Conservation (phyloP, 1,140 invertebrate genomes). For the Macrosteles quadrilineatus region DNA sequence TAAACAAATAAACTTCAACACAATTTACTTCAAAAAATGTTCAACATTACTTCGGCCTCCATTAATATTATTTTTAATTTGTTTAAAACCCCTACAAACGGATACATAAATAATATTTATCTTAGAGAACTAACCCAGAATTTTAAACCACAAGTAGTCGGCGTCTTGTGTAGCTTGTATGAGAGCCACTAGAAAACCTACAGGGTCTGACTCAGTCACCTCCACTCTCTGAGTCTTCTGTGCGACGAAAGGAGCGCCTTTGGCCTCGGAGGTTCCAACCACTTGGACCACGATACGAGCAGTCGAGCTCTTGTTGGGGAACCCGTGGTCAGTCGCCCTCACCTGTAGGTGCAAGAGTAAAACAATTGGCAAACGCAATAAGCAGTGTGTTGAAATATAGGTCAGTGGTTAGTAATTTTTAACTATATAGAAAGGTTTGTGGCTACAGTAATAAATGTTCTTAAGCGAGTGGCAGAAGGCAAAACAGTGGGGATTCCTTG, state of each 20-base stretch:
- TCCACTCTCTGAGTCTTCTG: slow-evolving; percentile 62
- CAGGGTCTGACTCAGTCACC: slow-evolving; percentile 78
- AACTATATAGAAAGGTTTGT: too few species aligned
- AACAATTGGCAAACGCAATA: slow-evolving; percentile 35
- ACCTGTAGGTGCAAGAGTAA: slow-evolving; percentile 56
- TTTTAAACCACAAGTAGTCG: slow-evolving; percentile 84
- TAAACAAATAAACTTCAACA: too few species aligned
- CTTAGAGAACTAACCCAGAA: slow-evolving; percentile 64
- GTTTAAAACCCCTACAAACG: too few species aligned
- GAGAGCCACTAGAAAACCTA: slow-evolving; percentile 78
- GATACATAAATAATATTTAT: too few species aligned
- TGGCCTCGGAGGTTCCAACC: slow-evolving; percentile 58
- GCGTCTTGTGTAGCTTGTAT: slow-evolving; percentile 82
- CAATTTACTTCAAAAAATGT: too few species aligned
- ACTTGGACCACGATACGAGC: slow-evolving; percentile 69
- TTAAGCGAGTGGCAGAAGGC: too few species aligned
- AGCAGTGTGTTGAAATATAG: background rate
- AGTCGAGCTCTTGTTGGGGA: slow-evolving; percentile 64
- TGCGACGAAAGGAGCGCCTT: slow-evolving; percentile 63
- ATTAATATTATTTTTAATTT: too few species aligned
- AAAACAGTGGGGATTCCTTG: too few species aligned
- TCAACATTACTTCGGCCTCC: too few species aligned
- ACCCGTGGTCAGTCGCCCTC: slow-evolving; percentile 74
- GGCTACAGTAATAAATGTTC: too few species aligned
- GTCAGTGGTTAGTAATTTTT: too few species aligned